phyloP scores from a whole-genome alignment of 2,113 vertebrate genomes.

The Syngnathoides biaculeatus region DNA sequence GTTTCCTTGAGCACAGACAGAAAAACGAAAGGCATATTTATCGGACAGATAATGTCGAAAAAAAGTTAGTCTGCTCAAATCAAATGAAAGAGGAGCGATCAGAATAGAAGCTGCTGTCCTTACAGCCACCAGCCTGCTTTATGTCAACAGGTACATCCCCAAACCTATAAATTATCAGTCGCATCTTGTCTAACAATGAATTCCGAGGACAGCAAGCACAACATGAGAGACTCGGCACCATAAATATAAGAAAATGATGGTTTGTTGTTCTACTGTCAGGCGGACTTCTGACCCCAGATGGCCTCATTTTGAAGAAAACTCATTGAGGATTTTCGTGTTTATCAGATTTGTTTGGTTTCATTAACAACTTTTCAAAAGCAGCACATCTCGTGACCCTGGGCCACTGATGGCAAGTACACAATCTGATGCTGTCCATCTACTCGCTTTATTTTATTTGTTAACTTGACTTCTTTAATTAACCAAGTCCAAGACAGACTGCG shows the following conservation, averaged over 20 bases:
- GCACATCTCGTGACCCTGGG: not conserved
- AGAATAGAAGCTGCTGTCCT: not conserved
- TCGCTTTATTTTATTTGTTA: not conserved
- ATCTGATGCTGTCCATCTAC: not conserved
- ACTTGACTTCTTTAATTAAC: not conserved
- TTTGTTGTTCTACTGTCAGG: conserved; percentile 5
- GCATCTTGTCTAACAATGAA: conserved; percentile 10
- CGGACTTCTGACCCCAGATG: not conserved
- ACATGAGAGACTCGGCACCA: conserved; percentile 3
- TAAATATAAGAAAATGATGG: conserved; percentile 6
- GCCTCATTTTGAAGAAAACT: not conserved
- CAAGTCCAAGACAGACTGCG: not conserved
- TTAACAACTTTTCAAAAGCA: conserved; percentile 16
- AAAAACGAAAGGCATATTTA: conserved; percentile 19
- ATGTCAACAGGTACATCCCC: conserved; percentile 1
- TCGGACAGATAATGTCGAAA: conserved; percentile 10
- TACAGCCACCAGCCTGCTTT: conserved; percentile 10
- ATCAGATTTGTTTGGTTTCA: conserved; percentile 22
- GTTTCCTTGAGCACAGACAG: conserved; percentile 13
- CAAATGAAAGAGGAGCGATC: conserved; percentile 19
- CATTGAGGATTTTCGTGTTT: conserved; percentile 13
- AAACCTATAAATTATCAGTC: conserved; percentile 8
- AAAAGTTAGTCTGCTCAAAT: conserved; percentile 22
- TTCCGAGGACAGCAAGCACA: not conserved
- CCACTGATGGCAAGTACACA: not conserved